These are phyloP conservation scores for Cacoxenus indagator DNA, from an alignment of 2,888 invertebrate genomes.

Conservation along the genomic window DNA sequence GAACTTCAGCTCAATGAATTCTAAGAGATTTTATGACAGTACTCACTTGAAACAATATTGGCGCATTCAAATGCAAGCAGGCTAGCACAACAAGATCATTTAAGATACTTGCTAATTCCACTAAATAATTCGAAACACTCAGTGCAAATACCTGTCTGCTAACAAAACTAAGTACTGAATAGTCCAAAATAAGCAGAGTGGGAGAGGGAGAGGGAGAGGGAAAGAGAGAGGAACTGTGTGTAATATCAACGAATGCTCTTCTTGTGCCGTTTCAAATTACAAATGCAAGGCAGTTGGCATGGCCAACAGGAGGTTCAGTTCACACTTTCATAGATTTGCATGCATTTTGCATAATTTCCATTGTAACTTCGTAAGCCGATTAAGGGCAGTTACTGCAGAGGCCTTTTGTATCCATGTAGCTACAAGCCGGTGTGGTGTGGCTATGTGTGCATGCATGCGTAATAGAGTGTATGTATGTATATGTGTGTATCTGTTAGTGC, in stretches of 20 bases:
- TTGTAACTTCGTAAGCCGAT: conserved; percentile 52
- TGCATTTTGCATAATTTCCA: conserved; percentile 47
- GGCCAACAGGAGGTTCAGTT: neutral
- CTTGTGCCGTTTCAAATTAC: neutral
- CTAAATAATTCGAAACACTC: neutral
- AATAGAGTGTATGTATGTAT: neutral
- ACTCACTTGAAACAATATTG: no score
- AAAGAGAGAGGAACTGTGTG: neutral
- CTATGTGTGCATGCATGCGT: neutral
- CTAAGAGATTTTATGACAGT: no score
- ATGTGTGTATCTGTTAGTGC: neutral
- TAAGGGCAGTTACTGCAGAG: conserved; percentile 32
- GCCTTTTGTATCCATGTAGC: neutral
- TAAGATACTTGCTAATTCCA: neutral
- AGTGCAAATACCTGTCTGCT: neutral
- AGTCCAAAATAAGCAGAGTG: neutral
- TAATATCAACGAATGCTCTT: conserved; percentile 7
- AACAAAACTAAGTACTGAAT: neutral
- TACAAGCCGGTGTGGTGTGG: neutral
- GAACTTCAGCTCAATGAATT: neutral
- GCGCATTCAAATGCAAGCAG: neutral
- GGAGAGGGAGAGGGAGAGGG: neutral
- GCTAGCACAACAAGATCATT: neutral
- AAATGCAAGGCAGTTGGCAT: neutral
- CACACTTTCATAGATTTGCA: conserved; percentile 19